These are phyloP conservation scores for Odontocerum albicorne DNA, from an alignment of 2,888 invertebrate genomes.

Conservation along the genomic window DNA sequence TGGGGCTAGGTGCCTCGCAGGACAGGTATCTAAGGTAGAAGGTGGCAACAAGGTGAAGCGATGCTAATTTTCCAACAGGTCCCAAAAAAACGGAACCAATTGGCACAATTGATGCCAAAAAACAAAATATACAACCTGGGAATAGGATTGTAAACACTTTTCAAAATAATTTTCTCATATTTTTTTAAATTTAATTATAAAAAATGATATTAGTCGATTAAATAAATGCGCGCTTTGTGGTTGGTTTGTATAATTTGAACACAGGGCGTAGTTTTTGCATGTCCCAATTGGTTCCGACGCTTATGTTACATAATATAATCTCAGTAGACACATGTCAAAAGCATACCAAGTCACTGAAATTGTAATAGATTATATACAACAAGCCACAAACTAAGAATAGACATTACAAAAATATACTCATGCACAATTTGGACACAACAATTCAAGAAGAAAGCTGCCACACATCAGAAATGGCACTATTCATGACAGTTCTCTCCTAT, in stretches of 20 bases:
- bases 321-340: slow-evolving; percentile 12
- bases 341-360: slow-evolving; percentile 24
- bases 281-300: slow-evolving; percentile 58
- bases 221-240: slow-evolving; percentile 53
- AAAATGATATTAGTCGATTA: neutral
- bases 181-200: neutral
- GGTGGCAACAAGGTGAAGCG: slow-evolving; percentile 41
- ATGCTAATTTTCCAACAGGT: slow-evolving; percentile 47
- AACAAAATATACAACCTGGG: slow-evolving; percentile 34
- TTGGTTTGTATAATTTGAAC: slow-evolving; percentile 57
- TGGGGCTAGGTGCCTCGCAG: slow-evolving; percentile 5
- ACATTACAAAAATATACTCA: slow-evolving; percentile 22
- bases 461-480: slow-evolving; percentile 11
- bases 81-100: slow-evolving; percentile 58
- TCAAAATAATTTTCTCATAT: slow-evolving; percentile 33
- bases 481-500: neutral
- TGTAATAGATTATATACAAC: slow-evolving; percentile 30
- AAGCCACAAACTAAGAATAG: slow-evolving; percentile 23
- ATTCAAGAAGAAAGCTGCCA: slow-evolving; percentile 4
- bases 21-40: slow-evolving; percentile 10
- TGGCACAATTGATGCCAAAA: slow-evolving; percentile 47
- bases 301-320: slow-evolving; percentile 2
- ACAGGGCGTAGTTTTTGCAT: slow-evolving; percentile 43
- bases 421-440: slow-evolving; percentile 22
- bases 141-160: slow-evolving; percentile 21